A percentile compares a stretch with the other conserved stretches of the same genome.
phyloP scores from a whole-genome alignment of 2,113 vertebrate genomes.

The Callionymus lyra region DNA sequence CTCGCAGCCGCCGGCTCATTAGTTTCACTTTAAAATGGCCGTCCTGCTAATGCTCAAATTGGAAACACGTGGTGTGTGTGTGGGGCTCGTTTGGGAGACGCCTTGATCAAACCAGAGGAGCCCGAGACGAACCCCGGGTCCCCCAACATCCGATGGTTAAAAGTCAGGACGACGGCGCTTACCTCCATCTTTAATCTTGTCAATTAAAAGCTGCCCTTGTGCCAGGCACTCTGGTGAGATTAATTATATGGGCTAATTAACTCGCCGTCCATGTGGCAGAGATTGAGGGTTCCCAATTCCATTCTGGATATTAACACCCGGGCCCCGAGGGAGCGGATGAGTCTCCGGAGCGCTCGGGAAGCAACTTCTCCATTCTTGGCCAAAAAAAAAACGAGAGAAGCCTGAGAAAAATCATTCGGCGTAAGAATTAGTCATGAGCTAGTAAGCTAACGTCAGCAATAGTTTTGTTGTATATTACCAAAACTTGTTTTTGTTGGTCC shows the following conservation, averaged over 20 bases:
- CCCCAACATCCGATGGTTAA: conserved; percentile 9
- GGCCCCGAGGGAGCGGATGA: conserved; percentile 51
- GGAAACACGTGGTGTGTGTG: conserved; percentile 44
- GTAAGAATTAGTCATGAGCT: too few relatives aligned
- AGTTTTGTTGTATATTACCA: too few relatives aligned
- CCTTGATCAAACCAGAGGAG: conserved; percentile 12
- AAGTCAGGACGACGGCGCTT: conserved; percentile 27
- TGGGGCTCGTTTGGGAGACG: conserved; percentile 29
- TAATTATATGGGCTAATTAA: conserved; percentile 64
- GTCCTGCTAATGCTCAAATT: conserved; percentile 48
- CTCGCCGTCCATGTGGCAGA: conserved; percentile 57
- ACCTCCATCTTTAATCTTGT: conserved; percentile 42
- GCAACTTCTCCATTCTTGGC: not conserved
- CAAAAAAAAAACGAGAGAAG: too few relatives aligned
- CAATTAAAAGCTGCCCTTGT: conserved; percentile 57
- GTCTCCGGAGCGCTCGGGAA: conserved; percentile 45
- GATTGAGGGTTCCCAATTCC: conserved; percentile 55
- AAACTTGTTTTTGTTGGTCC: too few relatives aligned
- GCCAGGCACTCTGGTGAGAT: conserved; percentile 56
- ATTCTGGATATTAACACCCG: conserved; percentile 63
- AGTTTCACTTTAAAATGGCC: conserved; percentile 55
- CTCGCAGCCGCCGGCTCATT: conserved; percentile 38
- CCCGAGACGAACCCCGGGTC: conserved; percentile 12
- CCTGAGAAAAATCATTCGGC: too few relatives aligned
- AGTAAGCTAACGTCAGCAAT: too few relatives aligned